These are phyloP conservation scores for Dryomyza anilis DNA, from an alignment of 2,888 invertebrate genomes.

Conservation along the genomic window DNA sequence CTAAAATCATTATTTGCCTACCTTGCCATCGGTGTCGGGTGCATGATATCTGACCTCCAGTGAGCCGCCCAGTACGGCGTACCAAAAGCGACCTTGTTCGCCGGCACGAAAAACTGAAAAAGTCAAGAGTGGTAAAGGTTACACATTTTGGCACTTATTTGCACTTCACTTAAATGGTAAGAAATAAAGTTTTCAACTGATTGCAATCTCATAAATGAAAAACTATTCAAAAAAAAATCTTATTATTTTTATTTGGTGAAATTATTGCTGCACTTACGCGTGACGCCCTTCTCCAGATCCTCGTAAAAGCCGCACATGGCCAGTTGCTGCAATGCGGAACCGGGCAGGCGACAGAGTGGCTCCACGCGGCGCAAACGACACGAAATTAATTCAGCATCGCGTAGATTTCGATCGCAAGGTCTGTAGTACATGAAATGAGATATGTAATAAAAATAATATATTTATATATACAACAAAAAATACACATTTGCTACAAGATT, in stretches of 20 bases:
- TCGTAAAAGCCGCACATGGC: conserved; percentile 79
- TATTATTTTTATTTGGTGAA: background rate
- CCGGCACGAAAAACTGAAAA: conserved; percentile 75
- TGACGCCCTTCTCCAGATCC: conserved; percentile 77
- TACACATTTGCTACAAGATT: background rate
- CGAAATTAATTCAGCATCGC: conserved; percentile 76
- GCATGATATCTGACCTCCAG: conserved; percentile 71
- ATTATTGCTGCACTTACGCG: conserved; percentile 66
- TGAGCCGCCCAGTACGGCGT: conserved; percentile 74
- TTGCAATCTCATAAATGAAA: background rate
- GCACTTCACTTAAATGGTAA: too few species aligned
- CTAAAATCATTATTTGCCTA: conserved; percentile 52
- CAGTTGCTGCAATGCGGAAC: conserved; percentile 73
- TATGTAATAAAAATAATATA: conserved; percentile 5
- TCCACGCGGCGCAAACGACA: conserved; percentile 69
- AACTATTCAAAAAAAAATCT: too few species aligned
- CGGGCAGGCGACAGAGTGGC: conserved; percentile 69
- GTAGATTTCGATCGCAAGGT: conserved; percentile 74
- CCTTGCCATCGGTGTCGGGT: conserved; percentile 67
- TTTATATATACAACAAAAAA: too few species aligned
- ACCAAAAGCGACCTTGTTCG: conserved; percentile 80
- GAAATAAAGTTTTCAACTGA: background rate
- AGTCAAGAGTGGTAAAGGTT: background rate
- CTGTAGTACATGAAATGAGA: conserved; percentile 59
- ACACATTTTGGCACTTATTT: background rate